phyloP scores from a whole-genome alignment of 1,140 invertebrate species.

The Charaxes varanes region DNA sequence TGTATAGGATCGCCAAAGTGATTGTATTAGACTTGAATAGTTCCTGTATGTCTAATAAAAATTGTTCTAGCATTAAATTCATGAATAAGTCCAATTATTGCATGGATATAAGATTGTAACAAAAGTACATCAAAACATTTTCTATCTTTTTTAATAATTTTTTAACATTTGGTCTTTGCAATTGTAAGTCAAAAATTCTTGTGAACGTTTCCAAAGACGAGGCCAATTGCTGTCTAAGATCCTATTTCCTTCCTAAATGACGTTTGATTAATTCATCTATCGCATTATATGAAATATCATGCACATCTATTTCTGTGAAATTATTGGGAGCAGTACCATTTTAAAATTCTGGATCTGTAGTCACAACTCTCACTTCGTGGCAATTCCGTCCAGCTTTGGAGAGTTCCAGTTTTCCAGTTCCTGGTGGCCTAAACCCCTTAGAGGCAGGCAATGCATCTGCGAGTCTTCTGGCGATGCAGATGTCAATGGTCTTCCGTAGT shows the following conservation, averaged over 20 bases:
- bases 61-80: slow-evolving; percentile 55
- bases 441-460: too few species aligned
- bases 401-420: too few species aligned
- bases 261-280: slow-evolving; percentile 20
- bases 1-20: slow-evolving; percentile 61
- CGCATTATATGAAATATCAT: slow-evolving; percentile 22
- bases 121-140: slow-evolving; percentile 44
- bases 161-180: slow-evolving; percentile 30
- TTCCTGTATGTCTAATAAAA: slow-evolving; percentile 39
- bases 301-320: slow-evolving; percentile 39
- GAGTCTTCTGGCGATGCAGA: too few species aligned
- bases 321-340: slow-evolving; percentile 33
- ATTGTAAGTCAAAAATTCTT: slow-evolving; percentile 28
- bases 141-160: slow-evolving; percentile 30
- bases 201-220: slow-evolving; percentile 17
- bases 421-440: too few species aligned
- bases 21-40: slow-evolving; percentile 20
- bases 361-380: too few species aligned
- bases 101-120: slow-evolving; percentile 27
- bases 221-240: slow-evolving; percentile 15
- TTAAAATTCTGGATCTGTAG: slow-evolving; percentile 30
- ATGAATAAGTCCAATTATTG: slow-evolving; percentile 39
- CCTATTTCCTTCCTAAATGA: slow-evolving; percentile 2
- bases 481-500: too few species aligned
- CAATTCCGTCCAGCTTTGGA: slow-evolving; percentile 48